Conservation (phyloP, 2,113 vertebrate genomes). For the Heterotilapia buettikoferi region DNA sequence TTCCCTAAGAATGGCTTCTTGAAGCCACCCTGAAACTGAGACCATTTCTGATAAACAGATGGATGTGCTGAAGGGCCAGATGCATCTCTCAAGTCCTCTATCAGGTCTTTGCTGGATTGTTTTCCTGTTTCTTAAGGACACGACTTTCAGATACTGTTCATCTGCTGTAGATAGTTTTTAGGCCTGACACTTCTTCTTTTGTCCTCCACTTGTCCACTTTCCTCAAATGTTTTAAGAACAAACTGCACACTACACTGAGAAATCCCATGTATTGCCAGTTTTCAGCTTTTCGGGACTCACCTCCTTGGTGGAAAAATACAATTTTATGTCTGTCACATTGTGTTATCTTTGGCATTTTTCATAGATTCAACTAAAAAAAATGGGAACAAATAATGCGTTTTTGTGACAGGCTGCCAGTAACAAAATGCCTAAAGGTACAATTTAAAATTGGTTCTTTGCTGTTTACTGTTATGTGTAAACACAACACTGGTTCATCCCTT, state of each 20-base stretch:
- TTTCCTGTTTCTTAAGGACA: background rate
- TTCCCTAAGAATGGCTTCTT: background rate
- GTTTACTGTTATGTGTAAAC: background rate
- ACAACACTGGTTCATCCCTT: background rate
- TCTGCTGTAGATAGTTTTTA: background rate
- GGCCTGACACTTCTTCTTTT: background rate
- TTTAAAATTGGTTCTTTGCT: background rate
- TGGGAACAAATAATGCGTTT: background rate
- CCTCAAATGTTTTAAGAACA: background rate
- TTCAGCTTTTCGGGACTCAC: background rate
- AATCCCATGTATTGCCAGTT: background rate
- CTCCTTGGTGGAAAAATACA: background rate
- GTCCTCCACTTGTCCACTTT: background rate
- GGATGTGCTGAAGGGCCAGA: background rate
- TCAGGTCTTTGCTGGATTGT: background rate
- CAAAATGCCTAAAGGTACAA: background rate
- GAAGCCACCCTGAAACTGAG: background rate
- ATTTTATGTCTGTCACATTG: background rate
- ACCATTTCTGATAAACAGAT: background rate
- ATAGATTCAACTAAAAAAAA: background rate
- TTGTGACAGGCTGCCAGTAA: background rate
- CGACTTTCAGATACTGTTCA: background rate
- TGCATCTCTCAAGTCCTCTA: background rate
- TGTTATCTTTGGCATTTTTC: background rate
- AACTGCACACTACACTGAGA: background rate